A percentile compares a stretch with the other conserved stretches of the same genome.
Evolutionary conservation across 2,113 vertebrate species (phyloP).

Genomic region (Microcebus ravelobensis): DNA sequence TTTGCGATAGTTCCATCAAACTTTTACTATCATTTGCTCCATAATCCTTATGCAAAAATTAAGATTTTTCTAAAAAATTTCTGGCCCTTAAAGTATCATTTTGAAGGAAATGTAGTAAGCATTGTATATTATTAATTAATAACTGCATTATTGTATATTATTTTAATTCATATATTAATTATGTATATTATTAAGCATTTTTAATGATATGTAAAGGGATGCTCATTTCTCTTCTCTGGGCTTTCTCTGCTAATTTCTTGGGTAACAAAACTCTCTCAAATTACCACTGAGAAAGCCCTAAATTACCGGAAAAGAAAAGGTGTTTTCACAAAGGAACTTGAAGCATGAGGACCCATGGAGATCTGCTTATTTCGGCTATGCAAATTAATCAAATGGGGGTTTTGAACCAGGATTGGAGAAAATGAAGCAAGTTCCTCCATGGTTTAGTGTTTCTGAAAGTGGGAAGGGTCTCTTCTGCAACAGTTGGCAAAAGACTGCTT

Average conservation of each 20-base stretch:
- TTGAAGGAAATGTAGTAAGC: background rate
- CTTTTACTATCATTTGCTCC: background rate
- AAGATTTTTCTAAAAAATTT: background rate
- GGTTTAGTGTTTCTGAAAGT: background rate
- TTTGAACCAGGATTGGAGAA: background rate
- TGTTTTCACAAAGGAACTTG: background rate
- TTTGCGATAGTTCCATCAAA: background rate
- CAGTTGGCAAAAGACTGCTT: background rate
- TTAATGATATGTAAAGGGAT: background rate
- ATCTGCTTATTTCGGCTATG: background rate
- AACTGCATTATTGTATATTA: too few species aligned
- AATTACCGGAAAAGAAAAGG: background rate
- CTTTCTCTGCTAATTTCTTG: background rate
- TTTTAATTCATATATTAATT: too few species aligned
- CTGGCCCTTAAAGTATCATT: background rate
- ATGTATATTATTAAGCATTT: background rate
- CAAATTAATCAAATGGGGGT: background rate
- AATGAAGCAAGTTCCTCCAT: background rate
- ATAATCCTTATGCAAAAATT: background rate
- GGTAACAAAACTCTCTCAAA: background rate
- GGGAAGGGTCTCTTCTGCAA: background rate
- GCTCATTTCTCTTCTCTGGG: background rate
- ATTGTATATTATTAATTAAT: too few species aligned
- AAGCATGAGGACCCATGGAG: background rate
- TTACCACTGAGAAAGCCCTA: background rate